A percentile compares a stretch with the other conserved stretches of the same genome.
Evolutionary conservation across 2,888 invertebrate species (phyloP).

Genomic region (Acholoe squamosa): DNA sequence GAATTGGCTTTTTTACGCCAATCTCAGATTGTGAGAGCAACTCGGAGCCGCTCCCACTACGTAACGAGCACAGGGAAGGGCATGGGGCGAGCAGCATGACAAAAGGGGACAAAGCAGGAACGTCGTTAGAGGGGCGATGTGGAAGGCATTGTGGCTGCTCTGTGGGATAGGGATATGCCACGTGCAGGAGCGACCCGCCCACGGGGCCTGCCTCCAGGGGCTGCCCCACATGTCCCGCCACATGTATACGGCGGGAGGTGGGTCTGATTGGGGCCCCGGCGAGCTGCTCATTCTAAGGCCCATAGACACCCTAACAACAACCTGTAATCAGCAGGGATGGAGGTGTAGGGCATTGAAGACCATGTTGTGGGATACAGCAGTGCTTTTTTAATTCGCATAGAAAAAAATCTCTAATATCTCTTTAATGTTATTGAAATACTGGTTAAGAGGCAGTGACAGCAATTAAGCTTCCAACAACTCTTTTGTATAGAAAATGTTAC

Average conservation of each 20-base stretch:
- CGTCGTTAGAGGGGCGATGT: conserved; percentile 32
- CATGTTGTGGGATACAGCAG: too few relatives aligned
- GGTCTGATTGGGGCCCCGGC: background rate
- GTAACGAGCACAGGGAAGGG: background rate
- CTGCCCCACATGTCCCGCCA: background rate
- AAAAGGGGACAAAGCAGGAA: conserved; percentile 2
- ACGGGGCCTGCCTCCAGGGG: conserved; percentile 13
- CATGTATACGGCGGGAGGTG: background rate
- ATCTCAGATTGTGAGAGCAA: conserved; percentile 40
- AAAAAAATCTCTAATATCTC: background rate
- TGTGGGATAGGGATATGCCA: conserved; percentile 35
- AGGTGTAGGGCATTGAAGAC: too few relatives aligned
- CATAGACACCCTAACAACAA: background rate
- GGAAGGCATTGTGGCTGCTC: conserved; percentile 30
- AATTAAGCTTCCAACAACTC: background rate
- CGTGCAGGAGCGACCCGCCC: background rate
- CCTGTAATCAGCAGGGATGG: background rate
- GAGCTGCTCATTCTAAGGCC: background rate
- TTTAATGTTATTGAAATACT: too few relatives aligned
- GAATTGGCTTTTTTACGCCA: conserved; percentile 60
- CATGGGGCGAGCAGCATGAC: conserved; percentile 20
- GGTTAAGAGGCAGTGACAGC: too few relatives aligned
- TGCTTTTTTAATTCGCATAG: too few relatives aligned
- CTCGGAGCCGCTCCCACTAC: background rate
- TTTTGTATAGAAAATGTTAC: background rate